Evolutionary conservation across 2,113 vertebrate genomes (phyloP), one percentile per base, ranked within the genome.

Genomic region (Rana temporaria): DNA sequence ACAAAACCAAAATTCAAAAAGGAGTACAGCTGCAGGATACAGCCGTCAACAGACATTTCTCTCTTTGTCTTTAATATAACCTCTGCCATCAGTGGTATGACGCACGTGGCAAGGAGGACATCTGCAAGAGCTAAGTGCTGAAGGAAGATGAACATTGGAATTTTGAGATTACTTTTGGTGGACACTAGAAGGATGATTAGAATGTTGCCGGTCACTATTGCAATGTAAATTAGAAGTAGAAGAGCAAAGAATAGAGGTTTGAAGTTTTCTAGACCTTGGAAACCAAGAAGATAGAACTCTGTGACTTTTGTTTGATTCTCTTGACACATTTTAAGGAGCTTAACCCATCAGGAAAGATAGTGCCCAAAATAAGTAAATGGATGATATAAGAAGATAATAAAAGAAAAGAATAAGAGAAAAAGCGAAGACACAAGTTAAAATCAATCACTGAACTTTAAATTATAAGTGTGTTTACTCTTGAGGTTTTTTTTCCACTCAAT

Each of bases 281-380:
- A 82, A 19, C 79, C 79, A 60, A 65, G 24, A 4, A 82, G 24
- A 42, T 12, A n/a, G 6, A 72, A 38, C 32, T 72, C 24, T 64
- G 79, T 74, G 26, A 74, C 70, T 53, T 71, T n/a, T 34, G 79
- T 82, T 57, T 82, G 60, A 42, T 82, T 82, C 22, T 38, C 22
- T n/a, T 59, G 26, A 73, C 68, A 69, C 79, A 74, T 66, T 1
- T 3, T 48, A n/a, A 48, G 9, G 42, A 48, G 42, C 6, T 12
- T 48, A 11, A 48, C 9, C 6, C 9, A 8, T 48, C 42, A 48
- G 9, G 6, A 2, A 48, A 8, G 12, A 48, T 2, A 14, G 42
- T 48, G 9, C 9, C 26, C 26, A 30, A 30, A 30, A 30, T 30
- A 30, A 3, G 26, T 30, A 30, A 2, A 30, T 30, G 1, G 26